Evolutionary conservation across 2,113 vertebrate species (phyloP).

Genomic region (Aphyosemion australe): DNA sequence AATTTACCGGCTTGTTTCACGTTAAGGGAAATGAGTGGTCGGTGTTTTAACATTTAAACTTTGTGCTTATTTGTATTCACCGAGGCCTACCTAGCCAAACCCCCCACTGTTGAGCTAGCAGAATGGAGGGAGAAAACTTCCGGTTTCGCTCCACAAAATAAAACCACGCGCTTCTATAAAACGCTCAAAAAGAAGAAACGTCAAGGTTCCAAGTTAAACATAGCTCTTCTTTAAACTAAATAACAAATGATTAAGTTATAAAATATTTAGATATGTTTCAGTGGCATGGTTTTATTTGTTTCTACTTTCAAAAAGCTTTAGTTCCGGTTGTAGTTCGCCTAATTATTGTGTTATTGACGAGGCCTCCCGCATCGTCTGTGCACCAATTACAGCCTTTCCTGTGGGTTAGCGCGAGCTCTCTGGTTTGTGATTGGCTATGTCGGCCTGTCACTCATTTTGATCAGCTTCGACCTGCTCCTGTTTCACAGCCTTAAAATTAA

Average conservation of each 20-base stretch:
- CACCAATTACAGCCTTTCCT: conserved; percentile 39
- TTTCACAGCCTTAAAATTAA: conserved; percentile 4
- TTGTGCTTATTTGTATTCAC: conserved; percentile 74
- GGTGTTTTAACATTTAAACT: conserved; percentile 62
- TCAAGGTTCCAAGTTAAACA: too few relatives aligned
- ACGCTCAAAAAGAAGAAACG: too few relatives aligned
- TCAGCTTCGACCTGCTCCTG: conserved; percentile 9
- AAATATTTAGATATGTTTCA: not conserved
- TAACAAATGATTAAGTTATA: not conserved
- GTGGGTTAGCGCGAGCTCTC: conserved; percentile 12
- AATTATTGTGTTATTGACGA: not conserved
- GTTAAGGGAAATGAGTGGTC: not conserved
- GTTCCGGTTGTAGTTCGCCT: not conserved
- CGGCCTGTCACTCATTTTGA: conserved; percentile 51
- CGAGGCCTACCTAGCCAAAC: conserved; percentile 77
- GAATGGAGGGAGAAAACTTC: not conserved
- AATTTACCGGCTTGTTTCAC: not conserved
- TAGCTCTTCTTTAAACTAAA: too few relatives aligned
- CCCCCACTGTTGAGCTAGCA: conserved; percentile 23
- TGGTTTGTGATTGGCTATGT: conserved; percentile 52
- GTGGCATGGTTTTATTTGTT: conserved; percentile 4
- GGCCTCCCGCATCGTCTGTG: conserved; percentile 55
- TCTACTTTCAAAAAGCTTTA: not conserved
- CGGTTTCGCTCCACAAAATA: conserved; percentile 53
- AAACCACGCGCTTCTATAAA: not conserved